A percentile compares a stretch with the other conserved stretches of the same genome.
phyloP scores from a whole-genome alignment of 2,888 invertebrate species.

The Scaptomyza polygonia region DNA sequence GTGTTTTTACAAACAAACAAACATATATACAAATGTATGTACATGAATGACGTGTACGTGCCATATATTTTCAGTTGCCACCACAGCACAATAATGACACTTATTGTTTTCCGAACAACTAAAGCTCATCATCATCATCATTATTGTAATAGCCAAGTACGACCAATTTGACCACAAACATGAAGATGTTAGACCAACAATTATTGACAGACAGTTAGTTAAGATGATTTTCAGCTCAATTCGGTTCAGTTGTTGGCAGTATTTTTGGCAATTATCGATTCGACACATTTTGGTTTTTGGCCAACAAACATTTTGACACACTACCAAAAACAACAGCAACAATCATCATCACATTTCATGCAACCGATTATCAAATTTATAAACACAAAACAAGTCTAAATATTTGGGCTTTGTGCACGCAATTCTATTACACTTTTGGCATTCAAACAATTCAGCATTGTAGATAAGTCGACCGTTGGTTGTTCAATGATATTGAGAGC shows the following conservation, averaged over 20 bases:
- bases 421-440: constrained; percentile 37
- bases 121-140: constrained; percentile 22
- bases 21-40: neutral
- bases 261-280: constrained; percentile 69
- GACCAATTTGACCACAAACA: constrained; percentile 23
- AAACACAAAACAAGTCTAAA: constrained; percentile 36
- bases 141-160: constrained; percentile 3
- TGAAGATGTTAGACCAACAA: constrained; percentile 15
- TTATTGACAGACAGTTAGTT: constrained; percentile 19
- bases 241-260: constrained; percentile 20
- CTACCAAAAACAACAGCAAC: constrained; percentile 1
- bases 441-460: constrained; percentile 31
- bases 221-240: constrained; percentile 1
- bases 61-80: constrained; percentile 43
- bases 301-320: constrained; percentile 64
- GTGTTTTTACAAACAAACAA: constrained; percentile 34
- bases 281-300: constrained; percentile 65
- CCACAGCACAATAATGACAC: constrained; percentile 49
- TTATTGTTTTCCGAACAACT: constrained; percentile 41
- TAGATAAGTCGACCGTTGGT: constrained; percentile 23
- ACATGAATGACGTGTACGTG: constrained; percentile 26
- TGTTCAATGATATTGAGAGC: neutral
- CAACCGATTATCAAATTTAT: constrained; percentile 51
- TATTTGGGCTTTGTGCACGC: constrained; percentile 30
- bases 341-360: constrained; percentile 29